These are phyloP conservation scores for Odontamblyopus rebecca DNA, from an alignment of 2,797 vertebrate species.

Conservation along the genomic window DNA sequence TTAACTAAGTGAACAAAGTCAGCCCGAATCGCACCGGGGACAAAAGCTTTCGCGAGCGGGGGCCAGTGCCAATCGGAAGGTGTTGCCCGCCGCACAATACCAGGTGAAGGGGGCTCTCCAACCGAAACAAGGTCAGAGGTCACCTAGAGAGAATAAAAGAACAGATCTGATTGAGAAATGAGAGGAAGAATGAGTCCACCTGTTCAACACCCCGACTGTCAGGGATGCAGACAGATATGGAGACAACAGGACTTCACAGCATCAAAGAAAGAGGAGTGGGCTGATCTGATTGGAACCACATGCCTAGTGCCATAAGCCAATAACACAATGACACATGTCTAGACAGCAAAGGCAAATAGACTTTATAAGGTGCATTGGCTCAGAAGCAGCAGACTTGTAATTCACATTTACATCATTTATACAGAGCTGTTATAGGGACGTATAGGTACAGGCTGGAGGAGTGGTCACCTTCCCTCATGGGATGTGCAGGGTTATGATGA, in stretches of 20 bases:
- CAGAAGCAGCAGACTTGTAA: conserved; percentile 44
- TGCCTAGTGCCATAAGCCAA: conserved; percentile 34
- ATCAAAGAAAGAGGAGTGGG: conserved; percentile 21
- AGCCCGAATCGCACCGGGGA: conserved; percentile 84
- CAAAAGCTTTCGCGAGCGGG: conserved; percentile 79
- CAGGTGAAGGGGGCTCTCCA: conserved; percentile 85
- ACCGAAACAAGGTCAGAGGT: conserved; percentile 80
- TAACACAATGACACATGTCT: conserved; percentile 69
- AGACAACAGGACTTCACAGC: conserved; percentile 44
- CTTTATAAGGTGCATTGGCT: conserved; percentile 64
- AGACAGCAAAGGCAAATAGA: conserved; percentile 60
- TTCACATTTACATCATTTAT: conserved; percentile 48
- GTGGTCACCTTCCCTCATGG: background rate
- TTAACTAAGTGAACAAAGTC: conserved; percentile 94
- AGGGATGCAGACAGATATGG: conserved; percentile 49
- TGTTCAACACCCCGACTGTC: conserved; percentile 51
- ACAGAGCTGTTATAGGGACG: conserved; percentile 33
- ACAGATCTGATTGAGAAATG: conserved; percentile 67
- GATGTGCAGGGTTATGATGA: background rate
- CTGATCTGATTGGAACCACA: conserved; percentile 49
- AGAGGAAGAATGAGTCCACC: conserved; percentile 51
- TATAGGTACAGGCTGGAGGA: conserved; percentile 2
- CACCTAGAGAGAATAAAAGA: conserved; percentile 75
- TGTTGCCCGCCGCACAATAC: conserved; percentile 85
- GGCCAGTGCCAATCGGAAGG: conserved; percentile 82